These are phyloP conservation scores for Chelon labrosus DNA, from an alignment of 2,797 vertebrate genomes.

Conservation along the genomic window DNA sequence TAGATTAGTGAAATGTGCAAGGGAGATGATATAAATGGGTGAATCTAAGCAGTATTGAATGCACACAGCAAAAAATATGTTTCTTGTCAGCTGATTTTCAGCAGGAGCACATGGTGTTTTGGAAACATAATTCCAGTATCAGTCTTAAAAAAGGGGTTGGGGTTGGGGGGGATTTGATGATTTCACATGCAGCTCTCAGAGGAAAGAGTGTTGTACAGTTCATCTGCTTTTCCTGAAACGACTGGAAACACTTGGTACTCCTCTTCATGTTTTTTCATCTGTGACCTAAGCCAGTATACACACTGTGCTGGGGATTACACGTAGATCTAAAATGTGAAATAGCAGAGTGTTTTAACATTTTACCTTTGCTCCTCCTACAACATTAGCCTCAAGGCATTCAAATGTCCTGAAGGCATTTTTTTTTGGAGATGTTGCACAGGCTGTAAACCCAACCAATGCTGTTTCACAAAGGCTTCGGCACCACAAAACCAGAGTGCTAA, in stretches of 20 bases:
- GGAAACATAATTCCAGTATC: constrained; percentile 31
- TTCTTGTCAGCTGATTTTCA: constrained; percentile 59
- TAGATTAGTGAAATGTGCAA: constrained; percentile 55
- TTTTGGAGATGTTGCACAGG: constrained; percentile 43
- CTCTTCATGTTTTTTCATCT: constrained; percentile 26
- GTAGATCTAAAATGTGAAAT: constrained; percentile 40
- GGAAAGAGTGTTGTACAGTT: constrained; percentile 41
- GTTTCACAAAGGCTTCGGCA: constrained; percentile 35
- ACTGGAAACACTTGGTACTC: constrained; percentile 46
- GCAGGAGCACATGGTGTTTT: constrained; percentile 46
- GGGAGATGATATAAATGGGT: constrained; percentile 47
- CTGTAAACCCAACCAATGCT: constrained; percentile 45
- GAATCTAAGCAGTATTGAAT: constrained; percentile 41
- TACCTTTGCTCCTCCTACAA: constrained; percentile 49
- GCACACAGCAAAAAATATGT: constrained; percentile 35
- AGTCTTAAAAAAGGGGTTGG: constrained; percentile 4
- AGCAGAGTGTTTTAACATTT: constrained; percentile 54
- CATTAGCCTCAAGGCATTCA: constrained; percentile 65
- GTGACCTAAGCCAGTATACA: constrained; percentile 24
- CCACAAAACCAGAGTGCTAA: constrained; percentile 52
- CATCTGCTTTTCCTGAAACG: constrained; percentile 31
- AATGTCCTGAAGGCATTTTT: constrained; percentile 68
- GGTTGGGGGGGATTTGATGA: not conserved
- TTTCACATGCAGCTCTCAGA: constrained; percentile 21
- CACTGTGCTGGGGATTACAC: constrained; percentile 13